Conservation (phyloP, 2,797 vertebrate species). For the Bradypodion pumilum region DNA sequence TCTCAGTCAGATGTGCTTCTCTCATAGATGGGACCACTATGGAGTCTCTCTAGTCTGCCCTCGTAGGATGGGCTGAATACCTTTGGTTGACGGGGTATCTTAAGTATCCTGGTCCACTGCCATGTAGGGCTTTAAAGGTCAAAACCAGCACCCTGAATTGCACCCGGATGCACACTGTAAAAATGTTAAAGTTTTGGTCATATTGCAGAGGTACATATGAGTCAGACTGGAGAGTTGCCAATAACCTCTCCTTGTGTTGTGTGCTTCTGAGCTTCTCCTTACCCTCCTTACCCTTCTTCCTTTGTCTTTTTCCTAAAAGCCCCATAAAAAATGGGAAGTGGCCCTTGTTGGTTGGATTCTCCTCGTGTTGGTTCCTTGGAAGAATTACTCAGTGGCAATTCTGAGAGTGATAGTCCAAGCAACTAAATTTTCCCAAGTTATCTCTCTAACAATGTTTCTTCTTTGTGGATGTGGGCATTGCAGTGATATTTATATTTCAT, state of each 20-base stretch:
- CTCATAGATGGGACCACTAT: no score
- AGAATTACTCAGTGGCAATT: no score
- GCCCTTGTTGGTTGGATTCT: background rate
- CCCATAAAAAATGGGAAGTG: background rate
- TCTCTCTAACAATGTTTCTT: background rate
- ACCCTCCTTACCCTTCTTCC: background rate
- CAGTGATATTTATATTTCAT: background rate
- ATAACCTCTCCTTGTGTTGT: background rate
- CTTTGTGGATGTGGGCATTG: no score
- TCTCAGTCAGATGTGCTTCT: no score
- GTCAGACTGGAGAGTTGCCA: background rate
- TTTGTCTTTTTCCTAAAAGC: background rate
- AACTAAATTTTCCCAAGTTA: no score
- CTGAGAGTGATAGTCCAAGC: no score
- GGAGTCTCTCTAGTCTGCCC: no score
- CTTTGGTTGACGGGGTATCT: no score
- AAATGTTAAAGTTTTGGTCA: background rate
- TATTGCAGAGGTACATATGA: background rate
- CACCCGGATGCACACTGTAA: background rate
- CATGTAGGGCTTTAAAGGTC: no score
- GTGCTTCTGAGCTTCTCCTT: background rate
- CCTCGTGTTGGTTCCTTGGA: background rate
- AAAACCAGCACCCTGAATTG: no score
- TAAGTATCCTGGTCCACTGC: no score
- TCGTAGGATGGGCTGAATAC: no score